Evolutionary conservation across 2,888 invertebrate genomes (phyloP), one percentile per base, ranked within the genome.

Genomic region (Caradrina kadenii): DNA sequence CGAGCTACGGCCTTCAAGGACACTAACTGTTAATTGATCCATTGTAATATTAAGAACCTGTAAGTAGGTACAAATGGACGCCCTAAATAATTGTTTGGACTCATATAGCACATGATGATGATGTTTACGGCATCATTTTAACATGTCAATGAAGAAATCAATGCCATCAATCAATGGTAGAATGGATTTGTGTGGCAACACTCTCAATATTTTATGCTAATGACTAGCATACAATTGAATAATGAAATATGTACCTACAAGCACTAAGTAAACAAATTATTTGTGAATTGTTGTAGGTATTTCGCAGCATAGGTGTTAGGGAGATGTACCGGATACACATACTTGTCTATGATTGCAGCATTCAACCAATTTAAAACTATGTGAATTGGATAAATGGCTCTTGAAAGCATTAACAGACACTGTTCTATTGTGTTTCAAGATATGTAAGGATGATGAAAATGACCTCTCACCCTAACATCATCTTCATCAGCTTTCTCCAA

Each of bases 401-500:
- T 54, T 4, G 15, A 49, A 55, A 55, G 42, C 42, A 45, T 22
- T 45, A 45, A 31, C n/a, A 19, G 31, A 5, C 8, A 19, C 5
- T 15, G 56, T 13, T 73, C 45, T 15, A 50, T 45, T 45, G 55
- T 21, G 22, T 42, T 11, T 69, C 19, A 59, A 4, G 19, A 26
- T 26, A 22, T 13, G 11, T 35, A 4, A 4, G 1, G 6, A 45
- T 45, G 45, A 72, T 45, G 35, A 48, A 53, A 65, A 65, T 58
- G 50, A 10, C 10, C 1, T 90, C 94, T 94, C 94, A 98, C 98
- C 89, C 97, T 96, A 80, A 99, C 98, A 89, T 99, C 98, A 1
- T 97, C 97, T 88, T 98, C 98, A 39, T 97, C 96, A 0, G 98
- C 98, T 81, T 97, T 97, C 88, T 98, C 98, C 54, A 99, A 91